A percentile compares a stretch with the other conserved stretches of the same genome.
phyloP scores from a whole-genome alignment of 1,140 invertebrate species.

The Lasaia peninsularis region DNA sequence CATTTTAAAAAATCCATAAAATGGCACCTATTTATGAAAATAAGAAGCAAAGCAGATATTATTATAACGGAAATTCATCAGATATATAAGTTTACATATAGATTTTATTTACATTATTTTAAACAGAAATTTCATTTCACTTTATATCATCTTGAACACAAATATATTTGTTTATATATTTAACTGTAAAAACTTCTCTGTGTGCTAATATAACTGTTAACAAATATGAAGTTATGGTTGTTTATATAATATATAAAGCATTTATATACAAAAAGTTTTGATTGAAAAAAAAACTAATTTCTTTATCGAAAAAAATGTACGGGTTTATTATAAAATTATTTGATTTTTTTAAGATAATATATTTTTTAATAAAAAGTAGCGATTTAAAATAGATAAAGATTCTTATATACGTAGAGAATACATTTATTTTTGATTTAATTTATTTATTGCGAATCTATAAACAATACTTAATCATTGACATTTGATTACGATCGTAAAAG shows the following conservation, averaged over 20 bases:
- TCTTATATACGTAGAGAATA: slow-evolving; percentile 14
- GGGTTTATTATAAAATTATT: neutral
- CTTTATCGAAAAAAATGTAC: slow-evolving; percentile 10
- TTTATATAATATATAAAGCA: neutral
- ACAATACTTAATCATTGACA: slow-evolving; percentile 17
- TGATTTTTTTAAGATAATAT: neutral
- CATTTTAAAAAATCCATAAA: slow-evolving; percentile 6
- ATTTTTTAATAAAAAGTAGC: neutral
- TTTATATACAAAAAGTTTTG: neutral
- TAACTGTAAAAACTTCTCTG: slow-evolving; percentile 3
- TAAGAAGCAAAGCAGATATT: slow-evolving; percentile 14
- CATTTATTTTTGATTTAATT: slow-evolving; percentile 7
- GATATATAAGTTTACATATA: slow-evolving; percentile 5
- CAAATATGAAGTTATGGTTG: neutral
- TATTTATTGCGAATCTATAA: slow-evolving; percentile 14
- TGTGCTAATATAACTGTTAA: slow-evolving; percentile 4
- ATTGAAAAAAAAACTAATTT: neutral
- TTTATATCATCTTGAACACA: slow-evolving; percentile 14
- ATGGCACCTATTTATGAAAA: slow-evolving; percentile 17
- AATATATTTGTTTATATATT: slow-evolving; percentile 14
- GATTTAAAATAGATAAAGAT: slow-evolving; percentile 12
- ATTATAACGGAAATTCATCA: slow-evolving; percentile 13
- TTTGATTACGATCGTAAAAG: slow-evolving; percentile 8
- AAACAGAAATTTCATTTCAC: slow-evolving; percentile 9
- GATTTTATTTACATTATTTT: slow-evolving; percentile 6